Evolutionary conservation across 2,888 invertebrate species (phyloP).

Genomic region (Stegophylla sp.): DNA sequence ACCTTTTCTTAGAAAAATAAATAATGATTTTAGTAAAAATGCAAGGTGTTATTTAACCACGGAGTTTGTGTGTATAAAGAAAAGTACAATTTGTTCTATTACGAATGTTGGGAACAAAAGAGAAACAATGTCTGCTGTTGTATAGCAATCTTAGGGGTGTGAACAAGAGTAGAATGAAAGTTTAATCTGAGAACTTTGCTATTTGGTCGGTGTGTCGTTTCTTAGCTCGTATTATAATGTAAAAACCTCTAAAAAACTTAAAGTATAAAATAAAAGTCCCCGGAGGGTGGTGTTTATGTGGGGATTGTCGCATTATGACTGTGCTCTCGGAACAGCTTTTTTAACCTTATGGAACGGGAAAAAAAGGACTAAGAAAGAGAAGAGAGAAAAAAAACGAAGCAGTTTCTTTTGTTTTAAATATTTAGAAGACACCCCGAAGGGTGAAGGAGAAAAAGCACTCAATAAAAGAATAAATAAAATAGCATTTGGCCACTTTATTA

Average conservation of each 20-base stretch:
- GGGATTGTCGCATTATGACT: slow-evolving; percentile 59
- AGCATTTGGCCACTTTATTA: slow-evolving; percentile 59
- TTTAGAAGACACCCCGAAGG: slow-evolving; percentile 59
- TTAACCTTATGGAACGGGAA: slow-evolving; percentile 43
- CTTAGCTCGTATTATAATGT: slow-evolving; percentile 58
- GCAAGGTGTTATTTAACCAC: slow-evolving; percentile 28
- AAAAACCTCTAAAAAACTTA: slow-evolving; percentile 59
- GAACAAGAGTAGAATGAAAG: slow-evolving; percentile 57
- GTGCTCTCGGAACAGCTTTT: slow-evolving; percentile 53
- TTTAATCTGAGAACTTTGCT: slow-evolving; percentile 59
- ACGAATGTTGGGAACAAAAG: slow-evolving; percentile 51
- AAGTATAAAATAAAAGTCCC: slow-evolving; percentile 59
- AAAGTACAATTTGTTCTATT: slow-evolving; percentile 53
- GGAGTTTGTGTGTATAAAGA: slow-evolving; percentile 22
- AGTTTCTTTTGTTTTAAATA: slow-evolving; percentile 59
- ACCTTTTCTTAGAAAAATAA: slow-evolving; percentile 35
- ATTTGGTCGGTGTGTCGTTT: slow-evolving; percentile 57
- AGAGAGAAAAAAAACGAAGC: slow-evolving; percentile 24
- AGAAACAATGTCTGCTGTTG: slow-evolving; percentile 49
- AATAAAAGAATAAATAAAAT: slow-evolving; percentile 59
- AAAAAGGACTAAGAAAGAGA: slow-evolving; percentile 21
- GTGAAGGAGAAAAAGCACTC: slow-evolving; percentile 56
- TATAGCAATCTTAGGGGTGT: slow-evolving; percentile 50
- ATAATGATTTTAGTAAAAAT: slow-evolving; percentile 41
- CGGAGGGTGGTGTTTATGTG: slow-evolving; percentile 59